Base-by-base conservation (phyloP, 2,888 invertebrate genomes). In the Folsomia manolachei region DNA sequence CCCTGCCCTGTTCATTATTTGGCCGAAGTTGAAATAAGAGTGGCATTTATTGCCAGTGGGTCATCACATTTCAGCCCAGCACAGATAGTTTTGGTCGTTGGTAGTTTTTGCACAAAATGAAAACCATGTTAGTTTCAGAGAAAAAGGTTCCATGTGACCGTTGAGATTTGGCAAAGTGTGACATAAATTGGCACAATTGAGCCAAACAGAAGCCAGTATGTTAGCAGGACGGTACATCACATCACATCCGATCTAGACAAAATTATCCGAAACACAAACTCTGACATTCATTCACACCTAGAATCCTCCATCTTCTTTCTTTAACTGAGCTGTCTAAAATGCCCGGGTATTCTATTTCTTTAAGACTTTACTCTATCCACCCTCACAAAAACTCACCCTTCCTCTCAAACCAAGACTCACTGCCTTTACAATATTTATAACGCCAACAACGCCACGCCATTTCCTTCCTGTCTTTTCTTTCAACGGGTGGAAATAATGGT, bases 131-230 rank as follows among this genome's bases (percentile, higher is more conserved):
- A n/a, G n/a, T n/a, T n/a, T n/a, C n/a, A n/a, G n/a, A n/a, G n/a
- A n/a, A n/a, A n/a, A n/a, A n/a, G n/a, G n/a, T n/a, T 56, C 56
- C 56, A 18, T 56, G 56, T 56, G 56, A 56, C 56, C 56, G 56
- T 56, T 56, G 56, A 56, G 56, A 56, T 56, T 56, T 56, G 21
- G 11, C 11, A 56, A 56, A 56, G 18, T 18, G 56, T 56, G 56
- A 56, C 56, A 56, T 56, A 56, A 56, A 56, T 56, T 56, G 56
- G 56, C 56, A 56, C 56, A 56, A 56, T 19, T 56, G 21, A 19
- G 18, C 56, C 4, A 56, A 56, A 7, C 18, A 56, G 56, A 19
- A 56, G 56, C 21, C 56, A 56, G 56, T 56, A 56, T 4, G 39
- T 39, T 14, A 4, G 39, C 39, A 39, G 14, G 56, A 56, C n/a